A percentile compares a stretch with the other conserved stretches of the same genome.
Evolutionary conservation across 2,113 vertebrate genomes (phyloP).

Genomic region (Chaenogobius annularis): DNA sequence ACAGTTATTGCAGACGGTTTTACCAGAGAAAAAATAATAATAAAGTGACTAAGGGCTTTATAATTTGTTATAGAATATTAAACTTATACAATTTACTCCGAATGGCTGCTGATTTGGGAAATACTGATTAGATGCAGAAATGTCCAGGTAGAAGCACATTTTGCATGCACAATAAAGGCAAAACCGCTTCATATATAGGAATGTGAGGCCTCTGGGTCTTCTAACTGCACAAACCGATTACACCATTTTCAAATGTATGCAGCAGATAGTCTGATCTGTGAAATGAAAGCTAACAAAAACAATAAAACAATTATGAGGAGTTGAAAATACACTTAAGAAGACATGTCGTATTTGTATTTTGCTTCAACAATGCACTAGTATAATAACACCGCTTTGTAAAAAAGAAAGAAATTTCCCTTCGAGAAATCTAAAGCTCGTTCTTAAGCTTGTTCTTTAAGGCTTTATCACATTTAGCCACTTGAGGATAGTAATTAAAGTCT

Average conservation of each 20-base stretch:
- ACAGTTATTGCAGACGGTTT: too few species aligned
- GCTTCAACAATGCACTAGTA: background rate
- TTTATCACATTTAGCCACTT: slow-evolving; percentile 23
- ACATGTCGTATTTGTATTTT: background rate
- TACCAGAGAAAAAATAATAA: too few species aligned
- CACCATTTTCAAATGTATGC: background rate
- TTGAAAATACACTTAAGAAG: background rate
- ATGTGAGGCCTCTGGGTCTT: too few species aligned
- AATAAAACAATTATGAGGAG: background rate
- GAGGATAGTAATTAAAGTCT: slow-evolving; percentile 28
- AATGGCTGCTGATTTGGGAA: too few species aligned
- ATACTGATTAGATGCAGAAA: too few species aligned
- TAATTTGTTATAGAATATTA: too few species aligned
- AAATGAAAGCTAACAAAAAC: background rate
- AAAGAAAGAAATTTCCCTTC: background rate
- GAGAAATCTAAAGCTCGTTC: slow-evolving; percentile 4
- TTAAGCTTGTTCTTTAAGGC: slow-evolving; percentile 16
- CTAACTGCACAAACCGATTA: too few species aligned
- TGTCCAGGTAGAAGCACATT: too few species aligned
- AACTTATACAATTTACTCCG: too few species aligned
- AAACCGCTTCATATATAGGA: too few species aligned
- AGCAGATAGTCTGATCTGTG: background rate
- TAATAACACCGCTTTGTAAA: background rate
- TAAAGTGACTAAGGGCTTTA: too few species aligned
- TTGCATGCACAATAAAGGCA: background rate